phyloP scores from a whole-genome alignment of 2,797 vertebrate species.

The Protosalanx chinensis region DNA sequence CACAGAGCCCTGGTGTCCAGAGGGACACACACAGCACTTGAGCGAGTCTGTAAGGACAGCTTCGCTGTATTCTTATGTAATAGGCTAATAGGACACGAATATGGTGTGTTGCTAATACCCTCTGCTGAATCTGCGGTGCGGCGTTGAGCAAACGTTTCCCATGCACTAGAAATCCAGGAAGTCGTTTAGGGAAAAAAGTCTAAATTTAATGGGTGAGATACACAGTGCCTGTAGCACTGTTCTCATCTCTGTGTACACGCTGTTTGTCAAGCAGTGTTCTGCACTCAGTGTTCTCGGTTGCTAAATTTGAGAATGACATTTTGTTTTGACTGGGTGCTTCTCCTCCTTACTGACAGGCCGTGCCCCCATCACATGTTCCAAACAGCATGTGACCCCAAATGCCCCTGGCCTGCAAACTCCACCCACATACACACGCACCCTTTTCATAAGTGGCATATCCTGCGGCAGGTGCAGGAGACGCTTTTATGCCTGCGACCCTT shows the following conservation, averaged over 20 bases:
- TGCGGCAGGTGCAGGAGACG: background rate
- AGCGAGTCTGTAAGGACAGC: no score
- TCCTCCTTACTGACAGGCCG: background rate
- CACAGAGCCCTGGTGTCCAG: background rate
- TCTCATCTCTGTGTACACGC: background rate
- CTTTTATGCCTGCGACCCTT: background rate
- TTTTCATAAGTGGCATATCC: no score
- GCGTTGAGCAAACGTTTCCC: background rate
- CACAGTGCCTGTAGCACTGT: background rate
- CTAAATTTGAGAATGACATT: background rate
- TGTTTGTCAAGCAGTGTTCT: background rate
- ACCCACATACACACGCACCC: conserved; percentile 3
- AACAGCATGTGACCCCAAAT: conserved; percentile 3
- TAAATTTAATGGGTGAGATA: background rate
- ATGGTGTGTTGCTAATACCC: no score
- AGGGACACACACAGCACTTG: no score
- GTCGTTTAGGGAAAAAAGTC: background rate
- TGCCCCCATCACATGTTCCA: background rate
- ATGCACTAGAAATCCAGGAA: background rate
- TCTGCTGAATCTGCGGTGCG: no score
- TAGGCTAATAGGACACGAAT: no score
- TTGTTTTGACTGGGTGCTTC: background rate
- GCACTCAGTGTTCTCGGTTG: background rate
- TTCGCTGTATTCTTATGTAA: no score
- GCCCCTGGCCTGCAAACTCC: background rate